A percentile compares a stretch with the other conserved stretches of the same genome.
Evolutionary conservation across 1,140 invertebrate genomes (phyloP).

Genomic region (Halictus rubicundus): DNA sequence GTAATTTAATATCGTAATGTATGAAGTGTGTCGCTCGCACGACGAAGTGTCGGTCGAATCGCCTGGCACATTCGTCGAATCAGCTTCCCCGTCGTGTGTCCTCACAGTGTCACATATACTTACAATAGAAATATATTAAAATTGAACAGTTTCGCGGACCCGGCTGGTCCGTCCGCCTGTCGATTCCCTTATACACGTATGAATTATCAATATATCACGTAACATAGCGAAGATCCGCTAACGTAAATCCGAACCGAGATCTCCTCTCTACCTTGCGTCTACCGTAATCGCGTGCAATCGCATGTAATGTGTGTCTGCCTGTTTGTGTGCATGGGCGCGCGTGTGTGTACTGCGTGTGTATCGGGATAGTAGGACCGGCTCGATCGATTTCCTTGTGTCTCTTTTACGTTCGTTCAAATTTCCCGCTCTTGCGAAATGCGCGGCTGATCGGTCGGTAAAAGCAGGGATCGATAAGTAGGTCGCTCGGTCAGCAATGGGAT

Average conservation of each 20-base stretch:
- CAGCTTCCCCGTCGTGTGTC: conserved; percentile 34
- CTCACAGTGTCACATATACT: conserved; percentile 51
- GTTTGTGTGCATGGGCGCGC: too few species aligned
- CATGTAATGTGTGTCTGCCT: too few species aligned
- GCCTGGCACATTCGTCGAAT: conserved; percentile 47
- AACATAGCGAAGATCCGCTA: conserved; percentile 52
- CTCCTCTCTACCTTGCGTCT: conserved; percentile 1
- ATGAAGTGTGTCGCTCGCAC: conserved; percentile 42
- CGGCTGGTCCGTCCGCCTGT: conserved; percentile 42
- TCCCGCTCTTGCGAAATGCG: too few species aligned
- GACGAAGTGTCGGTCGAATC: conserved; percentile 1
- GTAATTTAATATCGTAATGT: conserved; percentile 43
- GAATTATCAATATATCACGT: conserved; percentile 53
- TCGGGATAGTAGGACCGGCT: neutral
- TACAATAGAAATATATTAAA: conserved; percentile 77
- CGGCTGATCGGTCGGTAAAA: neutral
- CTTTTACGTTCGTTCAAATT: too few species aligned
- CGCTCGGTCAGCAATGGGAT: neutral
- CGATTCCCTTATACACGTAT: conserved; percentile 34
- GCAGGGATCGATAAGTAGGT: neutral
- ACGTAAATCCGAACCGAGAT: conserved; percentile 56
- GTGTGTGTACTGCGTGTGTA: too few species aligned
- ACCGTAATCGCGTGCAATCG: conserved; percentile 7
- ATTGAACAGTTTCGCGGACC: conserved; percentile 70
- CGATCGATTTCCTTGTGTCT: neutral